Percentiles rank a stretch among this genome's conserved stretches.
These are phyloP conservation scores for Leptoclinus maculatus DNA, from an alignment of 2,797 vertebrate genomes.

Conservation along the genomic window DNA sequence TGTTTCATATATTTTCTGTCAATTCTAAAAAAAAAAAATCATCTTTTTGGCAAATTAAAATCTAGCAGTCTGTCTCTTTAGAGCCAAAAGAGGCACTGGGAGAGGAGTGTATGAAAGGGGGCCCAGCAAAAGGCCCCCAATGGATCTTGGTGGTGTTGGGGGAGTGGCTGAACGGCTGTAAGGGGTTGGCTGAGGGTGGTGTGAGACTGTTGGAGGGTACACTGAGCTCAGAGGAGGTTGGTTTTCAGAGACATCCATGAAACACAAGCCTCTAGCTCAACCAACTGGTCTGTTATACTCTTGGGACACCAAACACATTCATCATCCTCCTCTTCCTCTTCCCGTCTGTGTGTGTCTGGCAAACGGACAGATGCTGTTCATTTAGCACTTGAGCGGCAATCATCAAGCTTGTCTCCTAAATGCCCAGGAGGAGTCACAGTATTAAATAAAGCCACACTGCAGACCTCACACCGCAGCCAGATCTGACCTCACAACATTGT, in stretches of 20 bases:
- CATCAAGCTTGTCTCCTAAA: slow-evolving; percentile 68
- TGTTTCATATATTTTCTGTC: slow-evolving; percentile 15
- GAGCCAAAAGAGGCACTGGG: slow-evolving; percentile 32
- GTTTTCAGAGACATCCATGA: slow-evolving; percentile 64
- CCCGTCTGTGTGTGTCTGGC: slow-evolving; percentile 32
- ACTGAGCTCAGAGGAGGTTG: slow-evolving; percentile 59
- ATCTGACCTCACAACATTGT: slow-evolving; percentile 65
- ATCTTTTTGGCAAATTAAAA: not conserved
- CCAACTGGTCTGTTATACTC: not conserved
- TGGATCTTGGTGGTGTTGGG: slow-evolving; percentile 48
- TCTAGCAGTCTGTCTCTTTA: no score
- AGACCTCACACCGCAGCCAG: slow-evolving; percentile 66
- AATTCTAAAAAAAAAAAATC: not conserved
- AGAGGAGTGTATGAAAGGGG: slow-evolving; percentile 46
- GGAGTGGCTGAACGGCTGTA: slow-evolving; percentile 48
- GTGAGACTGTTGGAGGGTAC: slow-evolving; percentile 7
- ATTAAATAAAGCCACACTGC: slow-evolving; percentile 65
- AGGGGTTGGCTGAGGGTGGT: slow-evolving; percentile 25
- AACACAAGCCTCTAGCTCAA: not conserved
- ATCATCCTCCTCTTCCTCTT: not conserved
- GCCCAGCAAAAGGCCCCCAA: slow-evolving; percentile 56
- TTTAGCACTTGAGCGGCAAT: slow-evolving; percentile 68
- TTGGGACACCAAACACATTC: not conserved
- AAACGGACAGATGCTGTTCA: slow-evolving; percentile 74
- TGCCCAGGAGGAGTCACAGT: slow-evolving; percentile 67